Percentiles rank a stretch among this genome's conserved stretches.
These are phyloP conservation scores for Varanus salvator DNA, from an alignment of 2,113 vertebrate species.

Conservation along the genomic window DNA sequence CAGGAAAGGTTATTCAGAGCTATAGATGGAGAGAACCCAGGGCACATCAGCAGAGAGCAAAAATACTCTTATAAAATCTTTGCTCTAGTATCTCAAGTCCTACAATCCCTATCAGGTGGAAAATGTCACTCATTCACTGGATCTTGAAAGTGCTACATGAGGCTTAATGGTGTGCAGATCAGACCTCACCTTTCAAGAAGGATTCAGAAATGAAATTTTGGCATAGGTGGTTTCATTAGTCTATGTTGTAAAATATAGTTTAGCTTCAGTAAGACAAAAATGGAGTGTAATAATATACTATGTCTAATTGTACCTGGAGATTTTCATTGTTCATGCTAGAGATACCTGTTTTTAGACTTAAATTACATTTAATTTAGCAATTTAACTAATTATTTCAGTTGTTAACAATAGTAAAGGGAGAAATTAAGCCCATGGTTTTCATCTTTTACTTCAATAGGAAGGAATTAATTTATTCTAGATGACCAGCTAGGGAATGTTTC, in stretches of 20 bases:
- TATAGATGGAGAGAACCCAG: too few relatives aligned
- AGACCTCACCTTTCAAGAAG: not conserved
- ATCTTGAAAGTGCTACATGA: constrained; percentile 18
- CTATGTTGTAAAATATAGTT: not conserved
- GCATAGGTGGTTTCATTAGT: not conserved
- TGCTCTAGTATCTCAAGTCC: not conserved
- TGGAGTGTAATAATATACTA: not conserved
- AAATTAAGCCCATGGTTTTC: not conserved
- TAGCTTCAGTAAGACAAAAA: not conserved
- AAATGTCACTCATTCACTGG: constrained; percentile 6
- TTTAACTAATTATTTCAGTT: not conserved
- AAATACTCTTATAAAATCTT: constrained; percentile 21
- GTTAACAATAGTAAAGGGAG: not conserved
- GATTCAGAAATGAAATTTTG: not conserved
- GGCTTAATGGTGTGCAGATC: not conserved
- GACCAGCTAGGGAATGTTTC: not conserved
- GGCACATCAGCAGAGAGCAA: constrained; percentile 14
- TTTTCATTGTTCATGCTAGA: not conserved
- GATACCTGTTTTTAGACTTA: not conserved
- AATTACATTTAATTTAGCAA: not conserved
- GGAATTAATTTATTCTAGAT: not conserved
- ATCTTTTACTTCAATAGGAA: not conserved
- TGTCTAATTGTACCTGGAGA: not conserved
- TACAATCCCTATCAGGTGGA: not conserved
- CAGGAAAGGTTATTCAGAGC: too few relatives aligned